Evolutionary conservation across 2,888 invertebrate genomes (phyloP).

Genomic region (Orthosia gracilis): DNA sequence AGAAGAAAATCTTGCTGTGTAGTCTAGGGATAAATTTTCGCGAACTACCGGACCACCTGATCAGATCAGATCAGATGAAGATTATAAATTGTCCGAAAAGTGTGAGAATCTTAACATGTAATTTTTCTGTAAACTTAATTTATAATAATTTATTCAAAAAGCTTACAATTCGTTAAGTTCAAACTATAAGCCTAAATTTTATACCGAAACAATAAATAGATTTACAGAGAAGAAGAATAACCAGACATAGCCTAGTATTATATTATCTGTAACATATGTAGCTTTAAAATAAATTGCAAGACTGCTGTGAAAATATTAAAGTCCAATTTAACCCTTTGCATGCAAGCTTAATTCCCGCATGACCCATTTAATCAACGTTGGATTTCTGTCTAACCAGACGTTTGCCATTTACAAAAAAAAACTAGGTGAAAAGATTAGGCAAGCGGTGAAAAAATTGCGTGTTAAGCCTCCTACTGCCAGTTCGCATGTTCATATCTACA

Average conservation of each 20-base stretch:
- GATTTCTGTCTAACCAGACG: constrained; percentile 28
- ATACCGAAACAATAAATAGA: background rate
- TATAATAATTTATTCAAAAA: background rate
- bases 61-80: too few species aligned
- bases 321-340: constrained; percentile 16
- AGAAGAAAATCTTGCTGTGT: too few species aligned
- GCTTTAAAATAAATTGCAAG: background rate
- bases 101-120: background rate
- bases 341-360: constrained; percentile 11
- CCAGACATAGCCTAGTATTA: too few species aligned
- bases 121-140: background rate
- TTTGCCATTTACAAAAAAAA: constrained; percentile 53
- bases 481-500: constrained; percentile 73
- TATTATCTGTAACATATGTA: too few species aligned
- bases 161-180: background rate
- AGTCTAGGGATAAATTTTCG: too few species aligned
- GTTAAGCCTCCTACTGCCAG: constrained; percentile 51
- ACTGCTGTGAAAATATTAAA: background rate
- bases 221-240: background rate
- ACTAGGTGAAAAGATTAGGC: constrained; percentile 67
- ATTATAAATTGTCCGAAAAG: too few species aligned
- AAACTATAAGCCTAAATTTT: background rate
- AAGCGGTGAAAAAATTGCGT: constrained; percentile 65
- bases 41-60: too few species aligned
- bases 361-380: constrained; percentile 28